These are phyloP conservation scores for Anneissia japonica DNA, from an alignment of 35 echinoderm and acorn worm species.

Conservation along the genomic window DNA sequence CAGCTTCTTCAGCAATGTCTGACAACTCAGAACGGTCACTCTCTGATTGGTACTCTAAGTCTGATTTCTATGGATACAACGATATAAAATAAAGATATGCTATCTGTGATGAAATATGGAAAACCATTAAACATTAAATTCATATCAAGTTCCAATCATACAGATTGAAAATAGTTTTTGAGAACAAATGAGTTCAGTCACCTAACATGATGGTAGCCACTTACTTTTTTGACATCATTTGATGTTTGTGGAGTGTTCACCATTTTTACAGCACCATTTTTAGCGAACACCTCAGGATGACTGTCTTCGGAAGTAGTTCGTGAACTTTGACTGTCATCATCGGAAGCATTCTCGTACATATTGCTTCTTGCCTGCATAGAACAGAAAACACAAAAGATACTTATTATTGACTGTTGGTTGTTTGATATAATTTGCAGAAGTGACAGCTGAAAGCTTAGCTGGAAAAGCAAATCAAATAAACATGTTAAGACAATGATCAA, in stretches of 20 bases:
- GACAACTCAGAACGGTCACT: slow-evolving; percentile 92
- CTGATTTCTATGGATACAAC: neutral
- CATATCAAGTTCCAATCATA: too few relatives aligned
- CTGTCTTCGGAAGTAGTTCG: neutral
- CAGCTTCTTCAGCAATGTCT: slow-evolving; percentile 82
- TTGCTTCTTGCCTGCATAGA: neutral
- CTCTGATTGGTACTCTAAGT: slow-evolving; percentile 62
- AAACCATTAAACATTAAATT: too few relatives aligned
- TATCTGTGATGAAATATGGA: too few relatives aligned
- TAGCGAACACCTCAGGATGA: neutral
- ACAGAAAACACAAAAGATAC: neutral
- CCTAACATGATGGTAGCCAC: too few relatives aligned
- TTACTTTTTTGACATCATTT: neutral
- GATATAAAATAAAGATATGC: too few relatives aligned
- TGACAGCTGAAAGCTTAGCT: neutral
- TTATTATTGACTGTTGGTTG: neutral
- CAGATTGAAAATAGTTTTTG: too few relatives aligned
- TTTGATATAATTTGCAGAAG: neutral
- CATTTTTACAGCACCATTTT: neutral
- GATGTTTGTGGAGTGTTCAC: neutral
- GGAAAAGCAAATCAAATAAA: too few relatives aligned
- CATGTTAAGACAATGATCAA: too few relatives aligned
- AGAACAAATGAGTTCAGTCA: too few relatives aligned
- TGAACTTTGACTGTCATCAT: slow-evolving; percentile 48
- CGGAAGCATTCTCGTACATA: slow-evolving; percentile 73